Base-by-base conservation (phyloP, 2,888 invertebrate genomes). In the Drosophila prolongata region DNA sequence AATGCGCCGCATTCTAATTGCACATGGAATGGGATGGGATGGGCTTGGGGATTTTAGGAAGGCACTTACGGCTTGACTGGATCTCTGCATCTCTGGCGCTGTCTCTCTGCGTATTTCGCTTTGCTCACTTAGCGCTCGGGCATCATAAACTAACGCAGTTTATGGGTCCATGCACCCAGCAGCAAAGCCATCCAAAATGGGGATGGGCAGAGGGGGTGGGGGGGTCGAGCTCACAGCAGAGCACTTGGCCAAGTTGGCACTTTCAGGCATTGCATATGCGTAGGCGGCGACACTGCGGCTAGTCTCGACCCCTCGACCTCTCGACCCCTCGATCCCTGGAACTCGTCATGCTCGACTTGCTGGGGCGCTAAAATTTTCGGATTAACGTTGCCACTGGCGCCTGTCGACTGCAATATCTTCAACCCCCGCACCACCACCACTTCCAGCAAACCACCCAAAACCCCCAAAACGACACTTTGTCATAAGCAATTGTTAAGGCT, bases 321-420 rank as follows among this genome's bases (percentile, higher is more conserved):
- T 52, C 43, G 5, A 42, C 37, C 27, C 34, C 42, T 40, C 40
- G 19, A 16, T 19, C 24, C 24, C 52, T 24, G 19, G 24, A 44
- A 44, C 53, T 14, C 66, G 77, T 70, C 83, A 81, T 87, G 81
- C 80, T 81, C 82, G 87, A 82, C 80, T 86, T 80, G 88, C 57
- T 79, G 75, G 82, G 86, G 88, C 86, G 84, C 88, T 89, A 89
- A 85, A 88, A 85, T 85, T 89, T 85, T 83, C 79, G 89, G 89
- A 87, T 85, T 85, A 76, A 81, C 86, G 67, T 79, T 82, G 72
- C 72, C 75, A 70, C 54, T 88, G 89, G 83, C 89, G 89, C 81
- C 89, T 55, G 67, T 59, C 68, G 76, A 67, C 58, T 79, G 79
- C 71, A 76, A 54, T 53, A 53, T 55, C 65, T 64, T 35, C 30